These are phyloP conservation scores for Magallana ariakensis DNA, from an alignment of 1,140 invertebrate species.

Conservation along the genomic window DNA sequence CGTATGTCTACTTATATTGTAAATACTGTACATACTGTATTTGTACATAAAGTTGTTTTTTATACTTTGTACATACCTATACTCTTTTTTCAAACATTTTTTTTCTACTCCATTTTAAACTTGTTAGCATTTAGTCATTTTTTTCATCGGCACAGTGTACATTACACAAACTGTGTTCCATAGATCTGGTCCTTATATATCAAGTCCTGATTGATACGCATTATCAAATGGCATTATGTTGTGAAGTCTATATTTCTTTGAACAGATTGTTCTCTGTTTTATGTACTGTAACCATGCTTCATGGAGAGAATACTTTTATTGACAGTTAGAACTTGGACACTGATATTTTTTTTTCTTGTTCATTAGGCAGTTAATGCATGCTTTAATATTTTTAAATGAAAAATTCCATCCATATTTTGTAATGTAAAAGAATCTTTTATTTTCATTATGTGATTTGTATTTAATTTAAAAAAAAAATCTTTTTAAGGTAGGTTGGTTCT, in stretches of 20 bases:
- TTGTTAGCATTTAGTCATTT: neutral
- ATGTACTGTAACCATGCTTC: too few species aligned
- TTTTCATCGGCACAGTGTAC: neutral
- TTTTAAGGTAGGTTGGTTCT: too few species aligned
- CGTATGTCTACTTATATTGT: neutral
- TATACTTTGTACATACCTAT: neutral
- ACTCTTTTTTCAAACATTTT: neutral
- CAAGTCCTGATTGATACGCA: slow-evolving; percentile 8
- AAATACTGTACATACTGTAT: neutral
- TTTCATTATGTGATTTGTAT: too few species aligned
- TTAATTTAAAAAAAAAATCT: too few species aligned
- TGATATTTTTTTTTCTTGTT: neutral
- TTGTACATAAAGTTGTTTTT: slow-evolving; percentile 23
- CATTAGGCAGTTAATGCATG: neutral
- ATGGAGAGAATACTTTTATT: too few species aligned
- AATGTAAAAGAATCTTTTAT: too few species aligned
- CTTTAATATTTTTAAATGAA: neutral
- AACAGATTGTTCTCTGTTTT: neutral
- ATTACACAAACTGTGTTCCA: neutral
- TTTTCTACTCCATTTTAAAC: neutral
- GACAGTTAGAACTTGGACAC: neutral
- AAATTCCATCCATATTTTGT: neutral
- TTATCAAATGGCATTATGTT: neutral
- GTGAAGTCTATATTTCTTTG: neutral
- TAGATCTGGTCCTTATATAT: neutral